phyloP scores from a whole-genome alignment of 92 coral and sea anemone genomes.

The Scolanthus callimorphus region DNA sequence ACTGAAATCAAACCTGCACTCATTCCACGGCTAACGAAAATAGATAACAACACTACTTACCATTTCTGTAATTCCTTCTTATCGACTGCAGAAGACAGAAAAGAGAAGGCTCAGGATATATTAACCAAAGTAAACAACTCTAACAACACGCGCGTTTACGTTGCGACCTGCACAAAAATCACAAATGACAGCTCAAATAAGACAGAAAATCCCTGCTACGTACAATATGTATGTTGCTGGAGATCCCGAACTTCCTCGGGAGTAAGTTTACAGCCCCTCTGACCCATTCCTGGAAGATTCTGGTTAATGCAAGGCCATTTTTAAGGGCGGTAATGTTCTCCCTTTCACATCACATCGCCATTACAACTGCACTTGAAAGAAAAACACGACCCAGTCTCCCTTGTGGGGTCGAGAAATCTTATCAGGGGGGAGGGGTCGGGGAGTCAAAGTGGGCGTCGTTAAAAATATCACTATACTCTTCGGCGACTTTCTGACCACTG shows the following conservation, averaged over 20 bases:
- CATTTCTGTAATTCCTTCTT: slow-evolving; percentile 96
- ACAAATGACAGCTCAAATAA: slow-evolving; percentile 34
- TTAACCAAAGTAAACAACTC: slow-evolving; percentile 36
- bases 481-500: no score
- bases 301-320: neutral
- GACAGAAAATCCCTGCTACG: slow-evolving; percentile 35
- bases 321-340: slow-evolving; percentile 1
- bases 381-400: no score
- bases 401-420: no score
- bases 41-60: slow-evolving; percentile 46
- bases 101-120: slow-evolving; percentile 7
- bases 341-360: neutral
- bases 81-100: slow-evolving; percentile 69
- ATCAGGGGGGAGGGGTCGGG: no score
- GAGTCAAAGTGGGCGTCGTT: no score
- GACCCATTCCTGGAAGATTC: slow-evolving; percentile 62
- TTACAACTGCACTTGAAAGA: neutral
- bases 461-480: no score
- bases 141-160: neutral
- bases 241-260: slow-evolving; percentile 93
- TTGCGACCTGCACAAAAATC: slow-evolving; percentile 1
- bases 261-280: slow-evolving; percentile 90
- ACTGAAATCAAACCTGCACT: neutral
- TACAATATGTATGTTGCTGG: slow-evolving; percentile 90
- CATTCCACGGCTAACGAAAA: slow-evolving; percentile 2